phyloP scores from a whole-genome alignment of 2,888 invertebrate species.

The Apodemia duryi region DNA sequence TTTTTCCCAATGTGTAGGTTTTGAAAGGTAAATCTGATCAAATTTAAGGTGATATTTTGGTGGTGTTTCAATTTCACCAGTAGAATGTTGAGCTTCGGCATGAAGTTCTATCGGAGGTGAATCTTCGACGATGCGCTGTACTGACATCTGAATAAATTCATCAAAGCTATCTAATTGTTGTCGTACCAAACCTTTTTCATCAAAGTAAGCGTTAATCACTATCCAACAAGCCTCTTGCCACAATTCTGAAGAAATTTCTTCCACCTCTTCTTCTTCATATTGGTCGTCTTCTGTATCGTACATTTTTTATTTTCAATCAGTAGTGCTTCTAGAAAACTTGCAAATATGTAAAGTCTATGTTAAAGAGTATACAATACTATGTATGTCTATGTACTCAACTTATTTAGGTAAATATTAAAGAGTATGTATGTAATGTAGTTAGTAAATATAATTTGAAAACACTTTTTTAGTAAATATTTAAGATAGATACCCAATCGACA shows the following conservation, averaged over 20 bases:
- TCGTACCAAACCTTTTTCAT: slow-evolving; percentile 99
- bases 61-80: slow-evolving; percentile 95
- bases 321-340: background rate
- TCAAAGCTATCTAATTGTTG: slow-evolving; percentile 99
- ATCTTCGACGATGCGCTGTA: slow-evolving; percentile 99
- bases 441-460: too few species aligned
- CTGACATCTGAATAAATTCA: slow-evolving; percentile 99
- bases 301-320: slow-evolving; percentile 41
- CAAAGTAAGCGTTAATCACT: slow-evolving; percentile 99
- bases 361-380: too few species aligned
- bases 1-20: slow-evolving; percentile 99
- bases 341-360: background rate
- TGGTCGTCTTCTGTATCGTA: slow-evolving; percentile 76
- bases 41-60: slow-evolving; percentile 96
- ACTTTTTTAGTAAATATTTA: too few species aligned
- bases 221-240: slow-evolving; percentile 99
- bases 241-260: slow-evolving; percentile 97
- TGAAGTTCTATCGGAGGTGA: slow-evolving; percentile 98
- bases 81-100: slow-evolving; percentile 98
- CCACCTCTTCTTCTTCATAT: slow-evolving; percentile 92
- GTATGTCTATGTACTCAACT: too few species aligned
- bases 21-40: slow-evolving; percentile 99
- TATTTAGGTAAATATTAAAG: too few species aligned
- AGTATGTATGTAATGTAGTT: too few species aligned
- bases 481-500: too few species aligned